Percentiles rank a stretch among this genome's conserved stretches.
phyloP scores from a whole-genome alignment of 2,888 invertebrate genomes.

The Petrolisthes cinctipes region DNA sequence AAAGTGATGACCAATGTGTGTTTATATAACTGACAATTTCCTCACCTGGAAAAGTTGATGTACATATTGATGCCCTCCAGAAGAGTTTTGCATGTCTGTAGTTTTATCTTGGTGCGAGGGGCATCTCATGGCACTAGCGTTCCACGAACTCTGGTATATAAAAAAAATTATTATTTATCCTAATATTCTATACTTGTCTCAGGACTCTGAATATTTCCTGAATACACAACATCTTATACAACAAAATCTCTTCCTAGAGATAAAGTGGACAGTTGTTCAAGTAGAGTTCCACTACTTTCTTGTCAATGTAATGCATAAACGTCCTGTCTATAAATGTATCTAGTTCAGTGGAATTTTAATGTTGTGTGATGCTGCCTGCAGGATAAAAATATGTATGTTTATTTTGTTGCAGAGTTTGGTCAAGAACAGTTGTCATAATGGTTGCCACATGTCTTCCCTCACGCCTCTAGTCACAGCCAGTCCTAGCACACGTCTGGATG shows the following conservation, averaged over 20 bases:
- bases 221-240: no score
- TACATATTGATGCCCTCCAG: slow-evolving; percentile 61
- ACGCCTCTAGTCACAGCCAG: slow-evolving; percentile 47
- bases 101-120: slow-evolving; percentile 41
- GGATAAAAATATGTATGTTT: neutral
- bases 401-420: neutral
- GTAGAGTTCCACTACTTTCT: no score
- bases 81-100: slow-evolving; percentile 55
- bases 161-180: no score
- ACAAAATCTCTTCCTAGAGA: no score
- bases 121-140: neutral
- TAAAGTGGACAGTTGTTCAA: no score
- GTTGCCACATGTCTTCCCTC: slow-evolving; percentile 53
- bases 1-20: slow-evolving; percentile 45
- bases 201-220: no score
- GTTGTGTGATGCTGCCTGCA: neutral
- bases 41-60: slow-evolving; percentile 55
- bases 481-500: slow-evolving; percentile 25
- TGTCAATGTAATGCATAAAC: no score
- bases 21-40: slow-evolving; percentile 51
- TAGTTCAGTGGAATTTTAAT: neutral
- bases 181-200: no score
- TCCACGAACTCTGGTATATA: no score
- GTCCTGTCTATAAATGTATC: neutral
- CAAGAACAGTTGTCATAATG: slow-evolving; percentile 35